These are phyloP conservation scores for Oeneis ivallda DNA, from an alignment of 2,888 invertebrate species.

Conservation along the genomic window DNA sequence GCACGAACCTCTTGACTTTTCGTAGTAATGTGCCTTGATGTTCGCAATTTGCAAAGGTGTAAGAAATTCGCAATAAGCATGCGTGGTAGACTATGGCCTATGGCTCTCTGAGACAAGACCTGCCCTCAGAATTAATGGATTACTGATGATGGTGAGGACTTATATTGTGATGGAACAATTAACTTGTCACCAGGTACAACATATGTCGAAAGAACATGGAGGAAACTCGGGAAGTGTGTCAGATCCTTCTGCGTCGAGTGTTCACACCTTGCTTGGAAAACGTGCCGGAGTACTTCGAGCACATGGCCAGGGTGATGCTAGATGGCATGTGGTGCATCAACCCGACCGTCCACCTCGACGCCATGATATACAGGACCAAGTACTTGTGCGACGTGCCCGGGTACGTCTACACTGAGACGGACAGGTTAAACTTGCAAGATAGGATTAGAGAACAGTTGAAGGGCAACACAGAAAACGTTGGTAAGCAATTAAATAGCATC, in stretches of 20 bases:
- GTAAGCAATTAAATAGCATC: constrained; percentile 42
- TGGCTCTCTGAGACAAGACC: no score
- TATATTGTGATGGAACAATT: no score
- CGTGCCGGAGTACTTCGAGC: constrained; percentile 83
- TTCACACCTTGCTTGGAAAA: constrained; percentile 83
- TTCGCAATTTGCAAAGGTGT: no score
- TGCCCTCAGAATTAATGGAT: no score
- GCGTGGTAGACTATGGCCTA: no score
- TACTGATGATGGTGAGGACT: no score
- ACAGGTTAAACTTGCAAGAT: constrained; percentile 56
- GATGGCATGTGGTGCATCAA: constrained; percentile 87
- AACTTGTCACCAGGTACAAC: constrained; percentile 81
- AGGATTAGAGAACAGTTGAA: constrained; percentile 52
- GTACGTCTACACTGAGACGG: constrained; percentile 71
- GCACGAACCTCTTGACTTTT: no score
- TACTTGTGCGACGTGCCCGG: constrained; percentile 81
- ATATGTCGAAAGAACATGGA: constrained; percentile 83
- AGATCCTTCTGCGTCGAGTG: constrained; percentile 80
- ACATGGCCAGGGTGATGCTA: constrained; percentile 84
- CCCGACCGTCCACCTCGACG: constrained; percentile 79
- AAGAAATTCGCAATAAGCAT: no score
- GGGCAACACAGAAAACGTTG: constrained; percentile 56
- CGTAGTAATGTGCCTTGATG: no score
- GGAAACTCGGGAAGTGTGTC: constrained; percentile 84
- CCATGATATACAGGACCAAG: constrained; percentile 79